A percentile compares a stretch with the other conserved stretches of the same genome.
phyloP scores from a whole-genome alignment of 2,888 invertebrate genomes.

The Oscheius onirici region DNA sequence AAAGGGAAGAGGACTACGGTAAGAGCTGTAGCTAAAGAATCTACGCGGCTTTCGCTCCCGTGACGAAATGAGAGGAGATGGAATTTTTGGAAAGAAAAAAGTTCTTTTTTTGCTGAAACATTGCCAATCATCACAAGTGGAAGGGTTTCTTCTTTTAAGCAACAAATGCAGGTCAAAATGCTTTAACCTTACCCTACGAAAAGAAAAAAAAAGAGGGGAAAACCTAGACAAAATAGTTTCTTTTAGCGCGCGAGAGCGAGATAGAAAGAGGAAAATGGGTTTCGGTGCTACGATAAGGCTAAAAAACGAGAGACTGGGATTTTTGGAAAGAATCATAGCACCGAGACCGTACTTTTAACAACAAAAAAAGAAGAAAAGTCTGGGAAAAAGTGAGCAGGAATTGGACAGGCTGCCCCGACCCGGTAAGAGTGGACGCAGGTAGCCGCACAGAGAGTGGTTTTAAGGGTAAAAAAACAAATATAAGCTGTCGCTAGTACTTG shows the following conservation, averaged over 20 bases:
- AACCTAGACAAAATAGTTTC: conserved; percentile 4
- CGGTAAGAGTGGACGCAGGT: conserved; percentile 15
- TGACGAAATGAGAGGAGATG: conserved; percentile 31
- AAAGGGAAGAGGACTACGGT: too few species aligned
- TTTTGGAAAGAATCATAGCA: conserved; percentile 21
- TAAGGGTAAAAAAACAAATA: not conserved
- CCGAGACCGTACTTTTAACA: conserved; percentile 6
- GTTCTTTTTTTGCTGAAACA: too few species aligned
- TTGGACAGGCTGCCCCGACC: conserved; percentile 28
- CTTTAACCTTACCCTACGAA: conserved; percentile 25
- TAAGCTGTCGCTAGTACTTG: too few species aligned
- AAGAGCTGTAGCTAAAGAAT: not conserved
- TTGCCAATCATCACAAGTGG: conserved; percentile 26
- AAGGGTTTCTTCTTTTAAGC: conserved; percentile 17
- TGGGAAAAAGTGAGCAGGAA: conserved; percentile 26
- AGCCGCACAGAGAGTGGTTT: conserved; percentile 24
- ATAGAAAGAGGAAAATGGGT: not conserved
- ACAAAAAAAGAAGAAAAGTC: not conserved
- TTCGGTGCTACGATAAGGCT: not conserved
- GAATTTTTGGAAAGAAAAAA: conserved; percentile 23
- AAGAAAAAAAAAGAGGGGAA: not conserved
- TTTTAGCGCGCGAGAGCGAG: not conserved
- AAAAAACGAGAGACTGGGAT: not conserved
- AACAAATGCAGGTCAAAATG: conserved; percentile 21
- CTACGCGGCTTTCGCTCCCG: conserved; percentile 27